Evolutionary conservation across 1,140 invertebrate species (phyloP), one percentile per base, ranked within the genome.

Genomic region (Tetraneura akinire): DNA sequence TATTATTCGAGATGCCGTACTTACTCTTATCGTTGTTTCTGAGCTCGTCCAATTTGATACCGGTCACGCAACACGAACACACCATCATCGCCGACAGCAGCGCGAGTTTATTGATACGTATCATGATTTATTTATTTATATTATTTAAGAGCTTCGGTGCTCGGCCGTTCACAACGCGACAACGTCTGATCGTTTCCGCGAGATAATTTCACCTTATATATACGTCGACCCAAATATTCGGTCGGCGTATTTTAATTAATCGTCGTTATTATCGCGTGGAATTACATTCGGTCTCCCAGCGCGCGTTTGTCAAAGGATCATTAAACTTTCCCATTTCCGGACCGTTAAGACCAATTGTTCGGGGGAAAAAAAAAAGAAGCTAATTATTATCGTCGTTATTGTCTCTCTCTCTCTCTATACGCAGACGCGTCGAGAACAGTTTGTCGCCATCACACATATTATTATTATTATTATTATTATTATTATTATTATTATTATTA

Each of bases 271-370:
- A 78, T 78, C 32, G 32, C 32, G 32, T 42, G 21, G 26, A 16
- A 1, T 62, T n/a, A n/a, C n/a, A n/a, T n/a, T 29, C 5, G 74
- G 21, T 62, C 74, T 26, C 74, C 74, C 21, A 29, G 51, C 16
- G 74, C 16, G 74, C 55, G 55, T 23, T 37, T 37, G 37, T 62
- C 74, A 78, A 62, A 76, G 73, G 55, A 78, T 78, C 74, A 78
- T 78, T 78, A 78, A 78, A 78, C 74, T 78, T 78, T 78, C 23
- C 74, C 62, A 37, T 78, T 78, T 78, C 74, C 74, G 37, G 37
- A 78, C 74, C 74, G 74, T 78, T 78, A 78, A 78, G 60, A 78
- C 23, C 55, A 47, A 78, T 78, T 78, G 74, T 78, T 78, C 13
- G n/a, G n/a, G n/a, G n/a, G n/a, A n/a, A n/a, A n/a, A n/a, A n/a